Evolutionary conservation across 1,140 invertebrate genomes (phyloP), one percentile per base, ranked within the genome.

Genomic region (Nasonia giraulti): DNA sequence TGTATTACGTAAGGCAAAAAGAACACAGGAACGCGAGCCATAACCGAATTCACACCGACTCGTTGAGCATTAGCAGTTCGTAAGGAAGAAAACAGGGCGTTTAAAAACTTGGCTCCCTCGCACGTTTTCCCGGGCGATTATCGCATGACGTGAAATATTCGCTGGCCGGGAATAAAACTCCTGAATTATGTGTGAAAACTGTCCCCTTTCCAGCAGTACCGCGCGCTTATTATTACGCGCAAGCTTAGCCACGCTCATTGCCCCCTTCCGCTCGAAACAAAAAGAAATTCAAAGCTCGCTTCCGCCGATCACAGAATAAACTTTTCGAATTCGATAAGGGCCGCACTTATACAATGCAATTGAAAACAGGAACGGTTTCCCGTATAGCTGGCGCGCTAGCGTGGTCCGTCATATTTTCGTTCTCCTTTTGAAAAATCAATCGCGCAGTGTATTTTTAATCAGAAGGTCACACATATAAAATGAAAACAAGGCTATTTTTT

Each of bases 11-110:
- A 37, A 74, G 20, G 33, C 17, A 74, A 40, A 74, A 74, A 37
- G 33, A 20, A 62, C 14, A 20, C 17, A 62, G 4, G 37, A 10
- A 74, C 14, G 31, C 14, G 31, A 37, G 12, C 6, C 37, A 44
- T 74, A 74, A 74, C 31, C 33, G 73, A 74, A 74, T 74, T 74
- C 44, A 74, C 40, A 74, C 33, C 6, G 33, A 40, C 31, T 74
- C 27, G 73, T 74, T n/a, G 73, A 74, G 37, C 73, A 20, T 20
- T 74, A 7, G 17, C 31, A 74, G 37, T 20, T 62, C 33, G 33
- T 37, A 44, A 74, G 17, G 17, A 40, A 74, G 73, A 74, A 74
- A 74, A 40, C 73, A 74, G 31, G 12, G 33, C 17, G 73, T 12
- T 37, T 74, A 44, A 74, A 74, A 74, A 37, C 17, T 74, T 74